Conservation (phyloP, 2,113 vertebrate species). For the Carassius auratus region DNA sequence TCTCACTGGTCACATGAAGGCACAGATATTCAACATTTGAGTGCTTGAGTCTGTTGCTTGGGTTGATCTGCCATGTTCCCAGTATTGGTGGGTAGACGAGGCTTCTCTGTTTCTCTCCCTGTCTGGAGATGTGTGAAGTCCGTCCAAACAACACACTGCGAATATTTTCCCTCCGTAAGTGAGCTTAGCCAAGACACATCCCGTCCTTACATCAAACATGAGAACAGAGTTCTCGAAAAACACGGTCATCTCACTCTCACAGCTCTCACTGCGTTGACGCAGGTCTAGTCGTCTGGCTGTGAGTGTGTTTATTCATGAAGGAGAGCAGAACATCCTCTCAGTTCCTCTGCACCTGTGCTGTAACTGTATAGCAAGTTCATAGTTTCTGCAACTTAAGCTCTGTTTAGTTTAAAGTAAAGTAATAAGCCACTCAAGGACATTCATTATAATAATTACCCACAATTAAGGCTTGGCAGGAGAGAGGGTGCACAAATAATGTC, state of each 20-base stretch:
- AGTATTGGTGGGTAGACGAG: conserved; percentile 20
- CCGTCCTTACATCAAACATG: conserved; percentile 71
- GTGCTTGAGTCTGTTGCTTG: not conserved
- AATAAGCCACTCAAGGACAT: not conserved
- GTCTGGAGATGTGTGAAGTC: conserved; percentile 70
- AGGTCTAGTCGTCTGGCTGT: conserved; percentile 43
- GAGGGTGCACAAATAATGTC: not conserved
- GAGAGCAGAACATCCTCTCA: not conserved
- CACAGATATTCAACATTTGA: conserved; percentile 24
- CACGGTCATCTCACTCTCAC: conserved; percentile 48
- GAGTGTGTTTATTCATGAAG: conserved; percentile 50
- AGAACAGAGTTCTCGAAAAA: conserved; percentile 66
- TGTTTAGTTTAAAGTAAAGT: not conserved
- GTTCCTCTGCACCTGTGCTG: conserved; percentile 12
- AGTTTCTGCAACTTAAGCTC: not conserved
- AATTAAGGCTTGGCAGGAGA: not conserved
- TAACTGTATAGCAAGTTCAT: not conserved
- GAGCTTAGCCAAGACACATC: conserved; percentile 60
- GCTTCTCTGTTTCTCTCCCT: conserved; percentile 28
- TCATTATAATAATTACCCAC: not conserved
- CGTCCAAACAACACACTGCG: conserved; percentile 75
- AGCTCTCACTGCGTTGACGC: conserved; percentile 36
- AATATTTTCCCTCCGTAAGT: conserved; percentile 71
- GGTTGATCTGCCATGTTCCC: conserved; percentile 26
- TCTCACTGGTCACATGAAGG: conserved; percentile 51